Evolutionary conservation across 2,888 invertebrate species (phyloP).

Genomic region (Drosophila gaucha): DNA sequence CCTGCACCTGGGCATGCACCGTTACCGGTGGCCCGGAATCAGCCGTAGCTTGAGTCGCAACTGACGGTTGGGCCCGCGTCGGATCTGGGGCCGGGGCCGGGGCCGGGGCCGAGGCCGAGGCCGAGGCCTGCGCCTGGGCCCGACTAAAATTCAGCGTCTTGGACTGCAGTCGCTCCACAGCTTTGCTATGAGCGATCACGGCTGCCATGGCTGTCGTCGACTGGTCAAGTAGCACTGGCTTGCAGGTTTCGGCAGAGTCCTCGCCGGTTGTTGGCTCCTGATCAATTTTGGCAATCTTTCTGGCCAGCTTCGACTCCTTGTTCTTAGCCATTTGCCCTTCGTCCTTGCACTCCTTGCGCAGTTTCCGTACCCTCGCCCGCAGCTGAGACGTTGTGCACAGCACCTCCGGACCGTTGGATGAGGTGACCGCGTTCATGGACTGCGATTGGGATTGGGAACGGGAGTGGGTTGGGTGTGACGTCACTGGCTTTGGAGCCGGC

Average conservation of each 20-base stretch:
- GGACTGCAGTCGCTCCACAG: background rate
- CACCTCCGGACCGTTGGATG: background rate
- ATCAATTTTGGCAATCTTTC: background rate
- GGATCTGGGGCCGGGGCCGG: background rate
- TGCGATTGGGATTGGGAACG: background rate
- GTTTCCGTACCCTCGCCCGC: constrained; percentile 1
- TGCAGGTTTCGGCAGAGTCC: background rate
- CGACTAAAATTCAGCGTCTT: background rate
- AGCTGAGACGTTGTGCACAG: background rate
- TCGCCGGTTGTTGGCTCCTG: background rate
- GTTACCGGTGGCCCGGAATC: no score
- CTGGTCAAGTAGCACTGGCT: background rate
- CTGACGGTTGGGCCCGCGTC: no score
- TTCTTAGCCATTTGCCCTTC: background rate
- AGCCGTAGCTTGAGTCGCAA: no score
- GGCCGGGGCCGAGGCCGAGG: background rate
- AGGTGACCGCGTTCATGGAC: constrained; percentile 1
- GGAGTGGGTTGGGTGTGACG: background rate
- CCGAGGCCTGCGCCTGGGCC: background rate
- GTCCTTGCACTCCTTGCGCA: constrained; percentile 29
- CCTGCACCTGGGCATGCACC: background rate
- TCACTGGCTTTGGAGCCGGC: background rate
- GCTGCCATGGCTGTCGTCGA: no score
- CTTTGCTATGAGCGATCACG: background rate
- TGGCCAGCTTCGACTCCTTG: background rate